phyloP scores from a whole-genome alignment of 2,113 vertebrate genomes.

The Chroicocephalus ridibundus region DNA sequence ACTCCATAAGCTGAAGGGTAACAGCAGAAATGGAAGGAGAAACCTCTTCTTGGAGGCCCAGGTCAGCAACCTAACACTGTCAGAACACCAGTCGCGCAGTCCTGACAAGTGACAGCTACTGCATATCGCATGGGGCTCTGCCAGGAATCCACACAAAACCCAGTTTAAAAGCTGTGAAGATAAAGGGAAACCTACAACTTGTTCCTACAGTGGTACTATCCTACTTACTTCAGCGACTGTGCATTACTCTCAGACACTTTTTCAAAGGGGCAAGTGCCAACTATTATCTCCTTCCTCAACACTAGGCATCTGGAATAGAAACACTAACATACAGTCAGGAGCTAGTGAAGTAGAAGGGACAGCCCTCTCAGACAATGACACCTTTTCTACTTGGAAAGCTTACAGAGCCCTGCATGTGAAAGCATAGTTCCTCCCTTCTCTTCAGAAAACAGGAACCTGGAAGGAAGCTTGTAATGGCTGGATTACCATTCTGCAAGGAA shows the following conservation, averaged over 20 bases:
- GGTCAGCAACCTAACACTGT: neutral
- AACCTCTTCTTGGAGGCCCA: neutral
- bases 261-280: neutral
- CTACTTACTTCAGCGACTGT: neutral
- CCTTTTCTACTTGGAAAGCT: neutral
- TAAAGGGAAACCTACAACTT: neutral
- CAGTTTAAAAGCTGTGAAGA: neutral
- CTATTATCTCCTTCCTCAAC: neutral
- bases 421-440: neutral
- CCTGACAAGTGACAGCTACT: neutral
- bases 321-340: fast-evolving
- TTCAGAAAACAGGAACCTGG: neutral
- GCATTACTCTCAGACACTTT: neutral
- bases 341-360: neutral
- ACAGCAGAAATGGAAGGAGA: neutral
- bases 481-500: neutral
- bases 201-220: neutral
- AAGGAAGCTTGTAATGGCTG: neutral
- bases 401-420: neutral
- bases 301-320: neutral
- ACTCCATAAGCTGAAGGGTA: neutral
- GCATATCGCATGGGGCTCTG: neutral
- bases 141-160: neutral
- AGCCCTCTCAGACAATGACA: neutral
- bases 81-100: neutral